A percentile compares a stretch with the other conserved stretches of the same genome.
Conservation (phyloP, 92 coral and sea anemone genomes). For the Epizoanthus fatuus region DNA sequence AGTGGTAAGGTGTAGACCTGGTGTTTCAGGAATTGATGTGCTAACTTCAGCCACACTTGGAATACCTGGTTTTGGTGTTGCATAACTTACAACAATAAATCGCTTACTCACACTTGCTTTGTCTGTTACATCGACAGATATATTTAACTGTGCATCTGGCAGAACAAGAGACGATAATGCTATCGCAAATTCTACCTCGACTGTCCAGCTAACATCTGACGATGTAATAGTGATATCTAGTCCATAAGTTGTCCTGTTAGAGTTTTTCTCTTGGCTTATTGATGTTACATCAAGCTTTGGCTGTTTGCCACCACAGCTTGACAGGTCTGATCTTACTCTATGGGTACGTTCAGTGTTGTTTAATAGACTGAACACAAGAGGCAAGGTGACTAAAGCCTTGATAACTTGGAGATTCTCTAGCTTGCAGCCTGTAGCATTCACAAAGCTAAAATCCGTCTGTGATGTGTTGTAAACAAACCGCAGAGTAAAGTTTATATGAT, state of each 20-base stretch:
- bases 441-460: constrained; percentile 34
- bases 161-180: constrained; percentile 59
- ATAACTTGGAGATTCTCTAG: constrained; percentile 29
- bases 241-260: constrained; percentile 4
- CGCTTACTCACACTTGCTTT: constrained; percentile 29
- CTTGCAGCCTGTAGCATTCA: constrained; percentile 72
- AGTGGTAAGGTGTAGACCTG: constrained; percentile 61
- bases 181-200: constrained; percentile 44
- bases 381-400: constrained; percentile 62
- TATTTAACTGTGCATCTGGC: constrained; percentile 71
- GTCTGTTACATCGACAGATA: constrained; percentile 66
- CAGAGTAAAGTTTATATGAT: constrained; percentile 61
- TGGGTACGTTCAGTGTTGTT: constrained; percentile 40
- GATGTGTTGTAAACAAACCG: constrained; percentile 63
- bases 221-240: constrained; percentile 49
- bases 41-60: constrained; percentile 31
- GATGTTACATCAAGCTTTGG: constrained; percentile 60
- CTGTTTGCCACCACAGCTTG: constrained; percentile 59
- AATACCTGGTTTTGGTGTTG: constrained; percentile 52
- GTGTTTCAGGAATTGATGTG: constrained; percentile 75
- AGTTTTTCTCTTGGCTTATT: not conserved
- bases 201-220: constrained; percentile 85
- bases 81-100: constrained; percentile 65
- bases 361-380: constrained; percentile 63
- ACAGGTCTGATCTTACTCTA: constrained; percentile 51